phyloP scores from a whole-genome alignment of 2,888 invertebrate species.

The Lithophane semibrunnea region DNA sequence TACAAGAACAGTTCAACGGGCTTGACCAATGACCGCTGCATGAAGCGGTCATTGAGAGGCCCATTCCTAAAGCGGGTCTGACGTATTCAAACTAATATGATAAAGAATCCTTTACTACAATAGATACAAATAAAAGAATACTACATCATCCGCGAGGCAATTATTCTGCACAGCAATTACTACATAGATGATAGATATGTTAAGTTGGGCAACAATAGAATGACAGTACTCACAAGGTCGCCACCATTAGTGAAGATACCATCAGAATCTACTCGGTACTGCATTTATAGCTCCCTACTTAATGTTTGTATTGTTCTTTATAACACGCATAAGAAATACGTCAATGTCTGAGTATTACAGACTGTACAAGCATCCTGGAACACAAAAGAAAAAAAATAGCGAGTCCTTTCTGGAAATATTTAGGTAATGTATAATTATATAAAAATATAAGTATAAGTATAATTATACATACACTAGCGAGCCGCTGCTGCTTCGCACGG shows the following conservation, averaged over 20 bases:
- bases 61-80: no score
- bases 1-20: no score
- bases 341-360: not conserved
- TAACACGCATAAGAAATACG: not conserved
- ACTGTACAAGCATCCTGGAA: not conserved
- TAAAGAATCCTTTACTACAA: constrained; percentile 20
- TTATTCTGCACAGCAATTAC: constrained; percentile 73
- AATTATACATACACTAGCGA: no score
- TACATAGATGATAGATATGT: constrained; percentile 68
- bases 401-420: no score
- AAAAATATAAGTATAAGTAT: no score
- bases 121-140: constrained; percentile 38
- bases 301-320: constrained; percentile 37
- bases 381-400: not conserved
- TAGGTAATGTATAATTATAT: no score
- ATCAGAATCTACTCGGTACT: constrained; percentile 63
- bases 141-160: constrained; percentile 60
- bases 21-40: no score
- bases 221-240: constrained; percentile 77
- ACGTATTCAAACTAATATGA: not conserved
- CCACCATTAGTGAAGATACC: constrained; percentile 76
- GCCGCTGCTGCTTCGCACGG: no score
- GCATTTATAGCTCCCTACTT: constrained; percentile 30
- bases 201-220: constrained; percentile 84
- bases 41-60: not conserved